Conservation (phyloP, 1,140 invertebrate genomes). For the Macrocentrus cingulum region DNA sequence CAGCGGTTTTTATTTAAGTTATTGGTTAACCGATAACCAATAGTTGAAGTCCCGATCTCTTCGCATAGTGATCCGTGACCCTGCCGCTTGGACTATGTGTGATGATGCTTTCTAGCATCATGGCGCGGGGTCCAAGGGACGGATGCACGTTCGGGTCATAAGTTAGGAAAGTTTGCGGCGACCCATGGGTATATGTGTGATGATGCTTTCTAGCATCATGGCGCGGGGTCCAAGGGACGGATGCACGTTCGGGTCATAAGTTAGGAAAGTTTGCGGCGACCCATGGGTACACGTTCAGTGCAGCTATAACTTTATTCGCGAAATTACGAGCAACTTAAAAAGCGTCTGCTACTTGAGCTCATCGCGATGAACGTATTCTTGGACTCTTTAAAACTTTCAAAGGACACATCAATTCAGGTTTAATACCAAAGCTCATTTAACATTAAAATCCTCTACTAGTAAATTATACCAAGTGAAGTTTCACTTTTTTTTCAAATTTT, state of each 20-base stretch:
- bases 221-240: neutral
- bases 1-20: too few relatives aligned
- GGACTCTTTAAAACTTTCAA: slow-evolving; percentile 19
- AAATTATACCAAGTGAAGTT: too few relatives aligned
- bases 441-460: too few relatives aligned
- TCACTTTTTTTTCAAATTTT: too few relatives aligned
- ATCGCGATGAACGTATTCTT: slow-evolving; percentile 15
- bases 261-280: slow-evolving; percentile 27
- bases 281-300: slow-evolving; percentile 29
- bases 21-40: too few relatives aligned
- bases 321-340: slow-evolving; percentile 52
- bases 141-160: slow-evolving; percentile 19
- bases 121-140: neutral
- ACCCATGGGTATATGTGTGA: slow-evolving; percentile 2
- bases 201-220: neutral
- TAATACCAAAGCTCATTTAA: too few relatives aligned
- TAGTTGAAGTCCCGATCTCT: too few relatives aligned
- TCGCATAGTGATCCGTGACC: too few relatives aligned
- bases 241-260: slow-evolving; percentile 19
- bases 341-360: slow-evolving; percentile 40
- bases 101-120: neutral
- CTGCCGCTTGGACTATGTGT: neutral
- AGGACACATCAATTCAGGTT: slow-evolving; percentile 17
- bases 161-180: slow-evolving; percentile 24
- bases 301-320: slow-evolving; percentile 44